Base-by-base conservation (phyloP, 2,113 vertebrate genomes). In the Pluvianellus socialis region DNA sequence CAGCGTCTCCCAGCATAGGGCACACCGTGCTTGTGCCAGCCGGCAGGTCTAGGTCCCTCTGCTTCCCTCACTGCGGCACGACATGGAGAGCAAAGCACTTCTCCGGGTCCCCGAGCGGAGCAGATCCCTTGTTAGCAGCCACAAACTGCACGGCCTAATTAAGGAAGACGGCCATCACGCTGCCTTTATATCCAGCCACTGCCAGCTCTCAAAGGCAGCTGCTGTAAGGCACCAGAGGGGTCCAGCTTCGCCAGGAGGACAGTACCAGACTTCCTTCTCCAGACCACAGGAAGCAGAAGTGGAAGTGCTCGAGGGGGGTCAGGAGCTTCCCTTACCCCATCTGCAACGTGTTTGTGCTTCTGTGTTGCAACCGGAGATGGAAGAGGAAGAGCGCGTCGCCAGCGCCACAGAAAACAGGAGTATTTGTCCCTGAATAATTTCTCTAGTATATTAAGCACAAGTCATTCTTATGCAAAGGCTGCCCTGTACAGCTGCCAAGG, bases 401-500 rank as follows among this genome's bases (percentile, higher is more conserved):
- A 65, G 30, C 3, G 1, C 73, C 0, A 1, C 79, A 94, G 82
- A 79, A 95, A 95, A 89, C 71, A 73, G 61, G 44, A 85, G 42
- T 89, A 83, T 95, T 92, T 95, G 86, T 94, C 91, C 87, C 93
- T 91, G 76, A 94, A 95, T 85, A 74, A 87, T 96, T 97, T 96
- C 96, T 92, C 95, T 47, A 87, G 93, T 68, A 96, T 95, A 96
- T 90, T 87, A 96, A 92, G 58, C 90, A 96, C 88, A 90, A 89
- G 95, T 92, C 92, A 91, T 97, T 97, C 94, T 92, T 93, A 91
- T 88, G 97, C 92, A 97, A 98, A 96, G 73, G 74, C 81, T 86
- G 94, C 92, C 94, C 96, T 94, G 96, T 93, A 70, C 88, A 74
- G 80, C 94, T 94, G 94, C 86, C 95, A 97, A 96, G 88, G 94